A percentile compares a stretch with the other conserved stretches of the same genome.
phyloP scores from a whole-genome alignment of 2,888 invertebrate species.

The Gnatocerus cornutus region DNA sequence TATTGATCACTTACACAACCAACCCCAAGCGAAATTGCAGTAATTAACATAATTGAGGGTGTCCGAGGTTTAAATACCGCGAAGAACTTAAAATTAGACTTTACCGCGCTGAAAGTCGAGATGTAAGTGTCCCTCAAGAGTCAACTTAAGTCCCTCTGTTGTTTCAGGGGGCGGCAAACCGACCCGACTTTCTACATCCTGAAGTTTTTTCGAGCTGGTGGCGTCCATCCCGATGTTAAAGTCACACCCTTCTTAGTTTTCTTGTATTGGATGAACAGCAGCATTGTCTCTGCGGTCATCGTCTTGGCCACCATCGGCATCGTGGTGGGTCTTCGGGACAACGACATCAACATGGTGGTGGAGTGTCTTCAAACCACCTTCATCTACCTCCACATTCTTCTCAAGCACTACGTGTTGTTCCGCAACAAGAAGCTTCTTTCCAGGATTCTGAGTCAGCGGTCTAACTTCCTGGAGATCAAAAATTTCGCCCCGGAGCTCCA shows the following conservation, averaged over 20 bases:
- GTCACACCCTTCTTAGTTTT: constrained; percentile 22
- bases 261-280: constrained; percentile 25
- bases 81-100: too few species aligned
- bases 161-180: neutral
- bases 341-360: constrained; percentile 28
- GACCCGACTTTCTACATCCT: constrained; percentile 26
- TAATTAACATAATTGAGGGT: too few species aligned
- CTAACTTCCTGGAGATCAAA: constrained; percentile 15
- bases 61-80: too few species aligned
- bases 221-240: constrained; percentile 30
- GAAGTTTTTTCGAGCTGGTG: constrained; percentile 22
- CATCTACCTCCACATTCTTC: constrained; percentile 30
- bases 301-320: constrained; percentile 16
- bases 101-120: too few species aligned
- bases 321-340: constrained; percentile 6
- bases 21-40: too few species aligned
- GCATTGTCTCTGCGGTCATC: constrained; percentile 22
- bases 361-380: constrained; percentile 22
- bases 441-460: constrained; percentile 6
- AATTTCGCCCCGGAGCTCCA: neutral
- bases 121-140: too few species aligned
- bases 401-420: constrained; percentile 13
- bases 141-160: too few species aligned
- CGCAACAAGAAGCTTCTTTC: constrained; percentile 17
- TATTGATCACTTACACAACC: too few species aligned